Evolutionary conservation across 2,888 invertebrate genomes (phyloP), one percentile per base, ranked within the genome.

Genomic region (Laspeyria flexula): DNA sequence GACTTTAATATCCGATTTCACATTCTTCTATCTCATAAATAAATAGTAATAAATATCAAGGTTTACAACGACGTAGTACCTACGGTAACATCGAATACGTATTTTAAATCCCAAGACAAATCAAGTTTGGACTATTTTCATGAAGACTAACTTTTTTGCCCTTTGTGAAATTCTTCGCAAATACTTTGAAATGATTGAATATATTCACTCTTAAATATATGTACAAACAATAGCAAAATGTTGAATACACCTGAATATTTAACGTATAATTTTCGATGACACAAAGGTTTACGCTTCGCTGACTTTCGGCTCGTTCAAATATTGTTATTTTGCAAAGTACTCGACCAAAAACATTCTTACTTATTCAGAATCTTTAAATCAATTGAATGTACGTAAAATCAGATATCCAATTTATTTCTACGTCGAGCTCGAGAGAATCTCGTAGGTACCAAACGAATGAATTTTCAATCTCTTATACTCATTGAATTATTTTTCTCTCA

Each of bases 111-210:
- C n/a, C 4, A 37, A 43, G 47, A 38, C 42, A 11, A 54, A 54
- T 60, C 56, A 44, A 56, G 29, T 47, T 33, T 44, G 52, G 59
- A 42, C 58, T 47, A 61, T 63, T 63, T 59, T 63, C 48, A 55
- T 60, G 52, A 34, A 55, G 52, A 49, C 51, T 60, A 49, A 56
- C 40, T 43, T 51, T n/a, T n/a, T n/a, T n/a, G n/a, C n/a, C n/a
- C n/a, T n/a, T n/a, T n/a, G n/a, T n/a, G n/a, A 44, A 65, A 59
- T 59, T 35, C 46, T 52, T 58, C 18, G 49, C 62, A 61, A 59
- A 62, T 65, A 65, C 55, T 59, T 58, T 44, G 43, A 55, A 61
- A 59, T 45, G 62, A 43, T 49, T 40, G 44, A 25, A 53, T 65
- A 43, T 65, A 65, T 50, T 61, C 55, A 52, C 49, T 31, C 31